These are phyloP conservation scores for Tiliqua scincoides DNA, from an alignment of 2,113 vertebrate genomes.

Conservation along the genomic window DNA sequence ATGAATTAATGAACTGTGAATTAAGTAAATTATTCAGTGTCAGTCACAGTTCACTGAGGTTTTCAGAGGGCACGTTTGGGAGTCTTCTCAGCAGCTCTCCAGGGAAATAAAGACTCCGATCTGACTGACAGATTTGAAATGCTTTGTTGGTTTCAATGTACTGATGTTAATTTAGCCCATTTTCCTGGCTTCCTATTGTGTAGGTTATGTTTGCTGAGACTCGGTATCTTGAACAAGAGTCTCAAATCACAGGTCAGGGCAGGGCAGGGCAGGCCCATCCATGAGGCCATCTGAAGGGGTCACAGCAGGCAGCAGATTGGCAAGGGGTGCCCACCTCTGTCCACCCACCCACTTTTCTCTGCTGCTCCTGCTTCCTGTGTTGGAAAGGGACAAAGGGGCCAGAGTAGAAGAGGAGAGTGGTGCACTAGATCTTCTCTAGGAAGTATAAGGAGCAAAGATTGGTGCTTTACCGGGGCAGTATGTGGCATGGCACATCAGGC, in stretches of 20 bases:
- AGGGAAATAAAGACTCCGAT: constrained; percentile 9
- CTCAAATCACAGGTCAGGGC: neutral
- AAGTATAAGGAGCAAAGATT: neutral
- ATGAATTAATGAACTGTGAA: constrained; percentile 36
- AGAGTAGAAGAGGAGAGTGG: neutral
- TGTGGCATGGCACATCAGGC: too few species aligned
- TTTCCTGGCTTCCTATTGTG: neutral
- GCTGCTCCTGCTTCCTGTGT: too few species aligned
- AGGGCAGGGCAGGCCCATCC: too few species aligned
- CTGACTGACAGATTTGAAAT: constrained; percentile 10
- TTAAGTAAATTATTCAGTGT: constrained; percentile 24
- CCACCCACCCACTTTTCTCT: too few species aligned
- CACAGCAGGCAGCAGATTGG: too few species aligned
- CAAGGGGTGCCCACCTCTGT: too few species aligned
- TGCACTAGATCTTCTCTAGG: too few species aligned
- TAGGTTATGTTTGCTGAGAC: neutral
- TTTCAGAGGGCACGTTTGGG: constrained; percentile 11
- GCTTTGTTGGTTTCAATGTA: neutral
- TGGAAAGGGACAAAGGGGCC: too few species aligned
- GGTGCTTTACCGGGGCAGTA: too few species aligned
- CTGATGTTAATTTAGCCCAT: neutral
- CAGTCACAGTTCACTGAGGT: constrained; percentile 34
- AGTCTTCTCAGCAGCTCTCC: constrained; percentile 8
- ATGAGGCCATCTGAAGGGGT: too few species aligned
- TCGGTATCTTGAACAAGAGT: neutral